These are phyloP conservation scores for Neuroscelio doddi DNA, from an alignment of 2,888 invertebrate species.

Conservation along the genomic window DNA sequence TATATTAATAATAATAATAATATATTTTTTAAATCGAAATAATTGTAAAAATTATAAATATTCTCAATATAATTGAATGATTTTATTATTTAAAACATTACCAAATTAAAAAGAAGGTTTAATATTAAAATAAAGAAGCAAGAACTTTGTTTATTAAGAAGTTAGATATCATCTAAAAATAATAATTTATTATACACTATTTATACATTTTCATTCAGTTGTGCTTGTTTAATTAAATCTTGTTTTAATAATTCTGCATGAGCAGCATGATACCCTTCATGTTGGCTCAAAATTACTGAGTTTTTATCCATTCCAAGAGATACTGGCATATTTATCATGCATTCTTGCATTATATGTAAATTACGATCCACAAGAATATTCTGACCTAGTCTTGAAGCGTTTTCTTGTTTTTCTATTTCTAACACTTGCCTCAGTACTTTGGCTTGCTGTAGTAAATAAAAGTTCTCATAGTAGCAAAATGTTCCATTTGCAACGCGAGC, in stretches of 20 bases:
- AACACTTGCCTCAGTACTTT: conserved; percentile 76
- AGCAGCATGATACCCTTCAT: conserved; percentile 73
- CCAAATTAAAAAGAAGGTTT: too few species aligned
- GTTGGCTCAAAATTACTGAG: conserved; percentile 71
- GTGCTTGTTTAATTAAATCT: conserved; percentile 76
- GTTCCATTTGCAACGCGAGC: conserved; percentile 80
- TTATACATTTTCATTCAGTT: too few species aligned
- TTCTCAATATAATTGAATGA: too few species aligned
- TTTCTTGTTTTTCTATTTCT: conserved; percentile 60
- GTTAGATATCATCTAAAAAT: background rate
- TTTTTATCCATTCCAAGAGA: conserved; percentile 88
- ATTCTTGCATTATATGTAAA: conserved; percentile 87
- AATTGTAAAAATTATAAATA: too few species aligned
- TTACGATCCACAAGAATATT: conserved; percentile 73
- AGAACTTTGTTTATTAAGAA: too few species aligned
- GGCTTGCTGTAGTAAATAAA: conserved; percentile 79
- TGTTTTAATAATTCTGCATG: conserved; percentile 75
- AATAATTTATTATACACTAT: conserved; percentile 57
- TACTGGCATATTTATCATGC: conserved; percentile 86
- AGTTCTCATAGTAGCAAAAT: conserved; percentile 87
- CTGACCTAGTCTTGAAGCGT: too few species aligned
- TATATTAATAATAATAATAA: too few species aligned
- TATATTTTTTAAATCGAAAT: too few species aligned
- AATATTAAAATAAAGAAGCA: too few species aligned
- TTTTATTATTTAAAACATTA: too few species aligned